phyloP scores from a whole-genome alignment of 2,797 vertebrate genomes.

The Hyperoplus immaculatus region DNA sequence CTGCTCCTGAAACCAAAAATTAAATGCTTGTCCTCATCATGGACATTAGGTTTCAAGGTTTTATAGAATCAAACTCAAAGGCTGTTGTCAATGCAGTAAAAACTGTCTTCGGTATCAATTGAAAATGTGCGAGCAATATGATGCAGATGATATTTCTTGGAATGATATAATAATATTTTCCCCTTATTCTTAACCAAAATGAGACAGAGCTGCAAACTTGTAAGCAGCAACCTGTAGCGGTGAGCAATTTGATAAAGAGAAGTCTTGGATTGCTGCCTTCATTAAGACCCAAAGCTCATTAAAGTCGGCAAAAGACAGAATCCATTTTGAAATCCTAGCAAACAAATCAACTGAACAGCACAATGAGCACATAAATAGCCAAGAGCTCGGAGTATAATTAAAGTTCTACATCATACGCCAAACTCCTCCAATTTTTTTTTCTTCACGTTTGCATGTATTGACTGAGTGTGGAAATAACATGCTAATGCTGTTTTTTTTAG shows the following conservation, averaged over 20 bases:
- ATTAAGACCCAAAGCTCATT: slow-evolving; percentile 68
- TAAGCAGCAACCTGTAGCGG: slow-evolving; percentile 32
- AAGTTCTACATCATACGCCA: slow-evolving; percentile 63
- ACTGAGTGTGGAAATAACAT: slow-evolving; percentile 30
- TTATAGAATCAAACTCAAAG: not conserved
- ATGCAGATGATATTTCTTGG: not conserved
- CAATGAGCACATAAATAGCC: slow-evolving; percentile 62
- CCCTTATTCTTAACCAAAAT: slow-evolving; percentile 30
- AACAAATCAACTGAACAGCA: slow-evolving; percentile 62
- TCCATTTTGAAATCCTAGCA: slow-evolving; percentile 54
- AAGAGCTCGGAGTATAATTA: slow-evolving; percentile 57
- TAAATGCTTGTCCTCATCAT: no score
- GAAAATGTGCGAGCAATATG: not conserved
- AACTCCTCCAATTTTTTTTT: slow-evolving; percentile 8
- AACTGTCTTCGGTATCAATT: not conserved
- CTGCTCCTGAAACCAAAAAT: no score
- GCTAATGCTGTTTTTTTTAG: slow-evolving; percentile 25
- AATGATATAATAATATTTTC: slow-evolving; percentile 26
- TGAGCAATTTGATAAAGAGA: slow-evolving; percentile 52
- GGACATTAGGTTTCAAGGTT: no score
- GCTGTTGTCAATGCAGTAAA: not conserved
- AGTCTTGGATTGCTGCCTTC: slow-evolving; percentile 47
- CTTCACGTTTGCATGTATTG: slow-evolving; percentile 37
- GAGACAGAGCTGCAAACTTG: slow-evolving; percentile 21
- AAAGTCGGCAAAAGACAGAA: slow-evolving; percentile 60